A percentile compares a stretch with the other conserved stretches of the same genome.
These are phyloP conservation scores for Xestia ashworthii DNA, from an alignment of 2,888 invertebrate genomes.

Conservation along the genomic window DNA sequence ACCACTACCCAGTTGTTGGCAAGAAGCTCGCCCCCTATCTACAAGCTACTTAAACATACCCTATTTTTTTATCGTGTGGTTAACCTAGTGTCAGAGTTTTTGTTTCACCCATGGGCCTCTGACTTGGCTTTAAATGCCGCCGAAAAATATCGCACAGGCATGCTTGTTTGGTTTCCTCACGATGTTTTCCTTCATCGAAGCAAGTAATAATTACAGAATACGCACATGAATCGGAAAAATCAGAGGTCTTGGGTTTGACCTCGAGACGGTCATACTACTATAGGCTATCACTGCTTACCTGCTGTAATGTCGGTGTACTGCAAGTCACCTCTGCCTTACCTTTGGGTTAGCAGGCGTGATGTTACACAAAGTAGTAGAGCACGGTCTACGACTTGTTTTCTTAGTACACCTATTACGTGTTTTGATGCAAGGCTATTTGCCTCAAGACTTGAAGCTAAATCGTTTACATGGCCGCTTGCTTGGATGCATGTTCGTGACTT, in stretches of 20 bases:
- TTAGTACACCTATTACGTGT: slow-evolving; percentile 70
- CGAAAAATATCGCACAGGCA: neutral
- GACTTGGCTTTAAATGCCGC: neutral
- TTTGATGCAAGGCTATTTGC: slow-evolving; percentile 66
- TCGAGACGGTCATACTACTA: neutral
- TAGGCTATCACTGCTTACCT: neutral
- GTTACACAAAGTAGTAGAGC: slow-evolving; percentile 21
- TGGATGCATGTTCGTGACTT: slow-evolving; percentile 67
- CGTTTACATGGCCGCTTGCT: slow-evolving; percentile 65
- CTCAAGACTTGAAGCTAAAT: slow-evolving; percentile 68
- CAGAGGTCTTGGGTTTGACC: neutral
- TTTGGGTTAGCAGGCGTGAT: neutral
- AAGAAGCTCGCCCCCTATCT: neutral
- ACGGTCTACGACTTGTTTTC: slow-evolving; percentile 65
- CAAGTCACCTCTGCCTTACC: neutral
- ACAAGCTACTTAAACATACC: neutral
- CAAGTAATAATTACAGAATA: neutral
- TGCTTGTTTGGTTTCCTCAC: neutral
- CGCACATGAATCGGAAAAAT: neutral
- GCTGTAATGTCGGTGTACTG: neutral
- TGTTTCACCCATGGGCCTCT: neutral
- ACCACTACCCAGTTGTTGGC: neutral
- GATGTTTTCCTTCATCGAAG: neutral
- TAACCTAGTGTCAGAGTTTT: neutral
- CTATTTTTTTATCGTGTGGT: too few species aligned